Conservation (phyloP, 1,140 invertebrate genomes). For the Hesperophylax magnus region DNA sequence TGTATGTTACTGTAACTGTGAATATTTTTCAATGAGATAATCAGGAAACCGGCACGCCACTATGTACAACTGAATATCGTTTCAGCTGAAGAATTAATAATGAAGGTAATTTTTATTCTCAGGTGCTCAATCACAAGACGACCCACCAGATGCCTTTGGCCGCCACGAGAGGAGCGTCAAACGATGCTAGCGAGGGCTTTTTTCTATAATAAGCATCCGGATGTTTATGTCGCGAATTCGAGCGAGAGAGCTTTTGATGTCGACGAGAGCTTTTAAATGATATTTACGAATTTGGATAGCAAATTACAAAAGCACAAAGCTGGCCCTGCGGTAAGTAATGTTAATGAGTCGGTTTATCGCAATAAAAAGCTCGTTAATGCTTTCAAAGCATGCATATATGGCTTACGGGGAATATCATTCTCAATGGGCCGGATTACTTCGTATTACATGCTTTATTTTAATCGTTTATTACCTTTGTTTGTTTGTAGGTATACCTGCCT, state of each 20-base stretch:
- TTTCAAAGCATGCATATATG: neutral
- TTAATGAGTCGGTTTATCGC: constrained; percentile 34
- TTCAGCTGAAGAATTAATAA: too few relatives aligned
- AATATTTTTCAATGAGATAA: too few relatives aligned
- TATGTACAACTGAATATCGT: too few relatives aligned
- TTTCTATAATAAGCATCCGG: constrained; percentile 6
- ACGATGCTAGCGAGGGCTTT: neutral
- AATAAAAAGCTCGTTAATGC: constrained; percentile 20
- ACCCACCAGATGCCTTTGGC: neutral
- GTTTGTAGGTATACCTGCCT: too few relatives aligned
- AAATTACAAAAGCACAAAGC: constrained; percentile 13
- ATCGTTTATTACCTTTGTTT: too few relatives aligned
- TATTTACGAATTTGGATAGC: constrained; percentile 34
- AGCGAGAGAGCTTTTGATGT: constrained; percentile 22
- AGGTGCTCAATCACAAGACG: too few relatives aligned
- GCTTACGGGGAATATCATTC: constrained; percentile 2
- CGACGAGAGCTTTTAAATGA: constrained; percentile 8
- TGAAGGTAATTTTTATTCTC: too few relatives aligned
- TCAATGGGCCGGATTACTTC: neutral
- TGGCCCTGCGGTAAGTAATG: neutral
- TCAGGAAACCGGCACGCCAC: too few relatives aligned
- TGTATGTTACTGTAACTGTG: too few relatives aligned
- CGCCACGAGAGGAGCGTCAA: neutral
- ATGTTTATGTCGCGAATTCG: constrained; percentile 29
- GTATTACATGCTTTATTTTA: too few relatives aligned